Conservation (phyloP, 2,113 vertebrate genomes). For the Nothocercus nigrocapillus region DNA sequence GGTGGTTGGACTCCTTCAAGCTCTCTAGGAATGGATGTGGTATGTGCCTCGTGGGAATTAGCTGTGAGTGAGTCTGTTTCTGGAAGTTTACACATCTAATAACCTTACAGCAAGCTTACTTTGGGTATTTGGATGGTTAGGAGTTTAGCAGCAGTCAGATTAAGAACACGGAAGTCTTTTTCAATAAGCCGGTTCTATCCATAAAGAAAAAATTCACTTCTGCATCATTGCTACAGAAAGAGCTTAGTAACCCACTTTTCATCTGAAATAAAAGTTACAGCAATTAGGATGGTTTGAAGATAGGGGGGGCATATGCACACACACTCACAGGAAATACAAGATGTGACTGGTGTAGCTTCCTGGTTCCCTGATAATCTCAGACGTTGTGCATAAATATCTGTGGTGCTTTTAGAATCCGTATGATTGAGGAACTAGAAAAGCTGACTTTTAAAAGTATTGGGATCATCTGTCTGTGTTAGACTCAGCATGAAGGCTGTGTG, state of each 20-base stretch:
- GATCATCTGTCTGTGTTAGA: neutral
- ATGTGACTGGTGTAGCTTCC: neutral
- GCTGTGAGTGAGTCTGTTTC: constrained; percentile 48
- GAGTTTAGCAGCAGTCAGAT: neutral
- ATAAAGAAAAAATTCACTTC: neutral
- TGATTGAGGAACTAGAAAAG: constrained; percentile 3
- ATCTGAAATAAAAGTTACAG: neutral
- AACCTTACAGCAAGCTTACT: constrained; percentile 16
- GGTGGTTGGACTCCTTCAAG: constrained; percentile 46
- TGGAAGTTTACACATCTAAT: constrained; percentile 38
- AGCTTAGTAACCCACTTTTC: neutral
- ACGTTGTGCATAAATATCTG: neutral
- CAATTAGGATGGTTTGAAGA: neutral
- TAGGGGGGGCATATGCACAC: neutral
- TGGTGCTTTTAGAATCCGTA: constrained; percentile 3
- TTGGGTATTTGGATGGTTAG: neutral
- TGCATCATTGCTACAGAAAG: neutral
- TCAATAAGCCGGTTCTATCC: neutral
- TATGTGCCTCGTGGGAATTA: constrained; percentile 45
- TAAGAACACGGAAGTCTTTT: neutral
- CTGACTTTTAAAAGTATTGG: neutral
- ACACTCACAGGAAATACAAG: neutral
- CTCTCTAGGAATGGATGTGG: constrained; percentile 46
- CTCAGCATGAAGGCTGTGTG: neutral
- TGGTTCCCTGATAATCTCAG: neutral